phyloP scores from a whole-genome alignment of 2,888 invertebrate species.

The Allacma fusca region DNA sequence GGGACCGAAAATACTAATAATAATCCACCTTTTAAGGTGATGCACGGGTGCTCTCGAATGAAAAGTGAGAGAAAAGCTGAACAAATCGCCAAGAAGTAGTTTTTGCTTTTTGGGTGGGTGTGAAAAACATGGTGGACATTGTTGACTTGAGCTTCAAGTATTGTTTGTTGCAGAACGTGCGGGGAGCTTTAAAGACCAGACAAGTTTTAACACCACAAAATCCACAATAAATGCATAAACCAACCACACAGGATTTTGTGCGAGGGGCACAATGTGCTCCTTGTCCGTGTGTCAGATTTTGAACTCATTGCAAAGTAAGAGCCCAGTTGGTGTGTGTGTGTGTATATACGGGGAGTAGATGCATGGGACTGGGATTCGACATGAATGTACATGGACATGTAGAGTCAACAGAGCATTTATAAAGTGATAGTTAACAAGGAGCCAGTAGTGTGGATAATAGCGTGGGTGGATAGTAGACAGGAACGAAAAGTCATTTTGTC shows the following conservation, averaged over 20 bases:
- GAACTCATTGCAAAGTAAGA: too few species aligned
- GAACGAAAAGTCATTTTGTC: slow-evolving; percentile 40
- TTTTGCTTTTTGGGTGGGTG: slow-evolving; percentile 25
- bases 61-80: slow-evolving; percentile 6
- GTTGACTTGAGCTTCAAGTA: neutral
- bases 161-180: slow-evolving; percentile 34
- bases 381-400: slow-evolving; percentile 10
- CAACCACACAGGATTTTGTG: neutral
- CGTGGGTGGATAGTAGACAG: slow-evolving; percentile 34
- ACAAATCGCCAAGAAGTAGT: neutral
- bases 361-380: neutral
- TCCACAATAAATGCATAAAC: neutral
- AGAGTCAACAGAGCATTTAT: neutral
- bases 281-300: too few species aligned
- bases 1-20: slow-evolving; percentile 6
- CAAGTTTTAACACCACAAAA: neutral
- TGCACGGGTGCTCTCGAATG: slow-evolving; percentile 21
- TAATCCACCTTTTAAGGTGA: slow-evolving; percentile 28
- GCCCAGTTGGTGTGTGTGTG: too few species aligned
- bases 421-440: neutral
- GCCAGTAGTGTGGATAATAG: slow-evolving; percentile 32
- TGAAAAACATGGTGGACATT: slow-evolving; percentile 6
- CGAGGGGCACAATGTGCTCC: too few species aligned
- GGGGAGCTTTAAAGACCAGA: slow-evolving; percentile 16
- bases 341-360: neutral